phyloP scores from a whole-genome alignment of 2,797 vertebrate species.

The Myotis planiceps region DNA sequence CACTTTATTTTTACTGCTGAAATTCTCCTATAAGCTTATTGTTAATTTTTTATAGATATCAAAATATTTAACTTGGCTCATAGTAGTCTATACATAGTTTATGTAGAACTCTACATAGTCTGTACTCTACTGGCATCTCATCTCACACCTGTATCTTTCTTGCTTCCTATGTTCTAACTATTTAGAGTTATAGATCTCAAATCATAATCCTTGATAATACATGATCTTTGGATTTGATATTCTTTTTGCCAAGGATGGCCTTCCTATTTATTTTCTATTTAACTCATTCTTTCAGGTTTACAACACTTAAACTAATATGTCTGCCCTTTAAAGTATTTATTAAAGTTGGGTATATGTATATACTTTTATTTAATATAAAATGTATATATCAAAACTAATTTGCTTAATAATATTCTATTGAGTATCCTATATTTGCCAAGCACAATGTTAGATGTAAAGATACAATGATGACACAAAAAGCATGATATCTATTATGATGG shows the following conservation, averaged over 20 bases:
- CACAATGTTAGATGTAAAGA: background rate
- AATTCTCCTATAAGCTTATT: background rate
- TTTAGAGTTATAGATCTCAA: background rate
- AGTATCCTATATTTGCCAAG: background rate
- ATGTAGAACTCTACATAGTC: background rate
- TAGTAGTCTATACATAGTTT: background rate
- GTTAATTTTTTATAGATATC: background rate
- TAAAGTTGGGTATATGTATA: background rate
- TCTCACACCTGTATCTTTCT: background rate
- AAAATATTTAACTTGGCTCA: background rate
- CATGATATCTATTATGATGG: background rate
- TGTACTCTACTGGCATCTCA: background rate
- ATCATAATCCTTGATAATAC: background rate
- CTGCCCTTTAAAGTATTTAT: background rate
- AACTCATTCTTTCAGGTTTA: background rate
- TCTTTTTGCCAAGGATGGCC: background rate
- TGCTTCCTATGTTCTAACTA: background rate
- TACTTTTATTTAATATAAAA: background rate
- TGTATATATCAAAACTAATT: background rate
- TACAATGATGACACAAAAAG: background rate
- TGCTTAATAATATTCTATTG: background rate
- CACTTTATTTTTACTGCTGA: background rate
- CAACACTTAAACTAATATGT: background rate
- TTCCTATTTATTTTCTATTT: background rate
- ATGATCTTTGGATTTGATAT: background rate